Base-by-base conservation (phyloP, 2,888 invertebrate species). In the Lasioglossum calceatum region DNA sequence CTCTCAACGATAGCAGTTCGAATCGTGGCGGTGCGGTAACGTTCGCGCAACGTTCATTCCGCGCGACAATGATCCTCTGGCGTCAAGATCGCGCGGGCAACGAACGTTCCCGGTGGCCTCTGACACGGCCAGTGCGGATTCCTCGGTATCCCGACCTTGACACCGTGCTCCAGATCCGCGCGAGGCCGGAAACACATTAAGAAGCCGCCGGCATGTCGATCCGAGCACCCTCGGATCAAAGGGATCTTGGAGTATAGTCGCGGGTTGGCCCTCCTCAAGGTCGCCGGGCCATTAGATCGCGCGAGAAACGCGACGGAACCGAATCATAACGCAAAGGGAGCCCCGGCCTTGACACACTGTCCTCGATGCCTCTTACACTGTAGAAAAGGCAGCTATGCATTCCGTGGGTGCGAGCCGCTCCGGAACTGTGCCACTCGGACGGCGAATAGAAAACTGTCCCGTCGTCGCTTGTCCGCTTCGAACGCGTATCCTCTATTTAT, bases 281-380 rank as follows among this genome's bases (percentile, higher is more conserved):
- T 50, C 61, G 58, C 10, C 54, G 76, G 84, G 84, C 79, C 85
- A 79, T 86, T 83, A 85, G 84, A 74, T 84, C 81, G 83, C 81
- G 83, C 67, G 77, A 44, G 75, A 81, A 67, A 50, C 74, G 67
- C 27, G 82, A 67, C 75, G 64, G 75, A 82, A 61, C 79, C 72
- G 67, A 70, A 64, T 44, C 16, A 58, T 75, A 67, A 74, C 61
- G 79, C 61, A 74, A 61, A 74, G 58, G 85, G 86, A 80, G 54
- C 83, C 74, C 27, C 75, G 88, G 58, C 92, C 92, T 92, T 92
- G 92, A 90, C 92, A 92, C 91, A 86, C 86, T 92, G 88, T 91
- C 83, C 87, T 76, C 79, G 87, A 88, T 89, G 85, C 79, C 79
- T 87, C 75, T 75, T 42, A 80, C 75, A 73, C 72, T 67, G 77